Evolutionary conservation across 2,113 vertebrate genomes (phyloP), one percentile per base, ranked within the genome.

Genomic region (Cricetomys ansorgei): DNA sequence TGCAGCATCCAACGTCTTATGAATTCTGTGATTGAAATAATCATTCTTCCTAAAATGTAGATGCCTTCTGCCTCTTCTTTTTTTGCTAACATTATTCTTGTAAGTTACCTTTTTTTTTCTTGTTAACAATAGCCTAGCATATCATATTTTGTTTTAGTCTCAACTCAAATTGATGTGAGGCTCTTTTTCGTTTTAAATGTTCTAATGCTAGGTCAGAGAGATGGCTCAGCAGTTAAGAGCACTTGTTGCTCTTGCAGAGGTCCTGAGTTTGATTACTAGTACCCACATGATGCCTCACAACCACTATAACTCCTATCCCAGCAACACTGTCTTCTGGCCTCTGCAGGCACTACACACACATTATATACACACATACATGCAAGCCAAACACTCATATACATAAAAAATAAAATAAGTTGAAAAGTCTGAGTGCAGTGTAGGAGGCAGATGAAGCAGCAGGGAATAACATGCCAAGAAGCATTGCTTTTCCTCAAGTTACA

Each of bases 131-230:
- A 72, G 55, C 57, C 64, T 90, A 88, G 43, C 77, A 75, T 90
- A 88, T 94, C 79, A n/a, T 95, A 94, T 88, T 77, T 81, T 92
- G 34, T 57, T 19, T 53, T 25, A 25, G 34, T 55, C 45, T 94
- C 55, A 85, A 48, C 69, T 96, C 48, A 87, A 48, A 93, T 93
- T 69, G 88, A 9, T 94, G 25, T 89, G 90, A 96, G 79, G 31
- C 73, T 48, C 48, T 95, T 97, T 92, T 92, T 87, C 92, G 34
- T 89, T 93, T 97, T 92, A 87, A 95, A 55, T 97, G 75, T 64
- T 76, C 69, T 90, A 93, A 67, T 94, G 57, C 84, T 92, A 10
- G 34, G 43, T 12, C 79, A 1, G 27, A 62, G 80, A 45, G 80
- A 31, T 64, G n/a, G 25, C 13, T 45, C 80, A 64, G n/a, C 40